Base-by-base conservation (phyloP, 2,888 invertebrate genomes). In the Cheiracanthium punctorium region DNA sequence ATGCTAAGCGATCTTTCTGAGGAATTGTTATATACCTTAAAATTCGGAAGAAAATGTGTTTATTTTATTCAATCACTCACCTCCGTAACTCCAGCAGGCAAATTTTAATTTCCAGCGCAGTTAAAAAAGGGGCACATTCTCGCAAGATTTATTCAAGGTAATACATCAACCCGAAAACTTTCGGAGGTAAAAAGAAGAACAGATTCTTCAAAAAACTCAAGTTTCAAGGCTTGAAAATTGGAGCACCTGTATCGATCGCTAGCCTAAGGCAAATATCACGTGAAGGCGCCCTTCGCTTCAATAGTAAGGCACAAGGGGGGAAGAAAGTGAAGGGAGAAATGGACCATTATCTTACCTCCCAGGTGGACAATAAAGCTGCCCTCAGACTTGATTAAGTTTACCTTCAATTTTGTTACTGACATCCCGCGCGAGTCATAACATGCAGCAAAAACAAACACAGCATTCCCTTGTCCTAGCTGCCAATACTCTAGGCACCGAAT, bases 381-480 rank as follows among this genome's bases (percentile, higher is more conserved):
- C 79, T 81, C 86, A 87, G 76, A 80, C 86, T 87, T 87, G 86
- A 87, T 87, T 87, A 87, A 87, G 86, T 87, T 87, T 87, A 81
- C 86, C 86, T 87, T 87, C 81, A 75, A 87, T 87, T 87, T 87
- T 81, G 86, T 72, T 87, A 58, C 76, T 87, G 80, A 74, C 86
- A 87, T 87, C 81, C 81, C 86, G 70, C 20, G 81, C 67, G 86
- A 48, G 72, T 72, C 67, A 77, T 87, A 87, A 81, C 76, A 81
- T 52, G 74, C 52, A 28, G 73, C 67, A 20, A 82, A 52, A 71
- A 37, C 76, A 82, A 77, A 85, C 85, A 85, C 70, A 71, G 30
- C 20, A 73, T 73, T 20, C 28, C n/a, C 58, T n/a, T 17, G 67
- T 69, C 69, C 24, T 32, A 73, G 70, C 80, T 80, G 80, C 74